Evolutionary conservation across 2,113 vertebrate species (phyloP).

Genomic region (Microtus oregoni): DNA sequence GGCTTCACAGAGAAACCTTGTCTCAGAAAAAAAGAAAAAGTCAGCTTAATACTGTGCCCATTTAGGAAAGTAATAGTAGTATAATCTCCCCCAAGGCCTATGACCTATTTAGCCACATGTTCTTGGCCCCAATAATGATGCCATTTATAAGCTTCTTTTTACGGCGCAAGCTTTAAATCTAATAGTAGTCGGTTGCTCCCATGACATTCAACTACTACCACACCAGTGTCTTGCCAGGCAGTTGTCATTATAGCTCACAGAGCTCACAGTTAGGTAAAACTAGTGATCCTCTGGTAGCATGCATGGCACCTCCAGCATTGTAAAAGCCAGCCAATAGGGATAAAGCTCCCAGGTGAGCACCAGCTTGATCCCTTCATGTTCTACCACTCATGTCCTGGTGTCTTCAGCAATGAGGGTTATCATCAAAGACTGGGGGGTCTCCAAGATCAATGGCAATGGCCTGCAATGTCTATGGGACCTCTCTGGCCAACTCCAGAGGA

Average conservation of each 20-base stretch:
- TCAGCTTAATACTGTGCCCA: background rate
- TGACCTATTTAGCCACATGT: background rate
- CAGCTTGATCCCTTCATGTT: background rate
- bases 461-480: background rate
- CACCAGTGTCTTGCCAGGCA: background rate
- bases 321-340: background rate
- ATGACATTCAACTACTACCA: background rate
- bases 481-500: background rate
- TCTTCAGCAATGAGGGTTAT: background rate
- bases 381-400: background rate
- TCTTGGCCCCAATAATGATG: background rate
- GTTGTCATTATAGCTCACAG: background rate
- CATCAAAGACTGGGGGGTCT: background rate
- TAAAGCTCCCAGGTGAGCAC: background rate
- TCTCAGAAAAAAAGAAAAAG: background rate
- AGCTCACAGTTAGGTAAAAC: background rate
- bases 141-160: background rate
- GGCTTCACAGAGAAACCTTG: background rate
- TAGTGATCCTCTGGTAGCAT: background rate
- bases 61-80: background rate
- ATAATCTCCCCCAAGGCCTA: background rate
- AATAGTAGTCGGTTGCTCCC: background rate
- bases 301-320: background rate
- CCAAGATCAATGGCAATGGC: background rate
- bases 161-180: background rate